These are phyloP conservation scores for Phorcus lineatus DNA, from an alignment of 2,888 invertebrate species.

Conservation along the genomic window DNA sequence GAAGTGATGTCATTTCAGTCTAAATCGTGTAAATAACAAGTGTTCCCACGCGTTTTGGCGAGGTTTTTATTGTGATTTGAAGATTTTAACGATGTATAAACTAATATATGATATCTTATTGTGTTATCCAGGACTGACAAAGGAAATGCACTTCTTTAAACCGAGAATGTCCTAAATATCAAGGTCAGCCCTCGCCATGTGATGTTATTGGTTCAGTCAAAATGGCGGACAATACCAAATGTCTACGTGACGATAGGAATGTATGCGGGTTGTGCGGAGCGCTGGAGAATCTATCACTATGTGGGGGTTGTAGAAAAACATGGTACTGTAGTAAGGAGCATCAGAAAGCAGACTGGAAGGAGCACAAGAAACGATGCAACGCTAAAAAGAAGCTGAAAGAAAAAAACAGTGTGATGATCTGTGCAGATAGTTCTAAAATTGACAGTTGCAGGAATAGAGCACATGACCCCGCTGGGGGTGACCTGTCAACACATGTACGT, in stretches of 20 bases:
- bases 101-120: no score
- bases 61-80: no score
- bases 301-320: constrained; percentile 64
- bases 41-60: no score
- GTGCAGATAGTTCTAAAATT: background rate
- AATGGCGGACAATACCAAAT: constrained; percentile 26
- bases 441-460: constrained; percentile 23
- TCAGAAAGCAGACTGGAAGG: constrained; percentile 68
- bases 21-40: no score
- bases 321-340: constrained; percentile 72
- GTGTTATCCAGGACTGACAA: no score
- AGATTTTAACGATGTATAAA: no score
- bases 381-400: constrained; percentile 13
- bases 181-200: no score
- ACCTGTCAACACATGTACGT: background rate
- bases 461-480: background rate
- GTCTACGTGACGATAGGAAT: constrained; percentile 49
- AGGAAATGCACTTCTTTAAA: no score
- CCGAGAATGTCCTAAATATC: no score
- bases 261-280: constrained; percentile 68
- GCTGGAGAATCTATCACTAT: constrained; percentile 64
- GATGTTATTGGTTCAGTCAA: background rate
- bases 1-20: constrained; percentile 8
- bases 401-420: background rate
- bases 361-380: constrained; percentile 61